phyloP scores from a whole-genome alignment of 1,140 invertebrate species.

The Zaprionus capensis region DNA sequence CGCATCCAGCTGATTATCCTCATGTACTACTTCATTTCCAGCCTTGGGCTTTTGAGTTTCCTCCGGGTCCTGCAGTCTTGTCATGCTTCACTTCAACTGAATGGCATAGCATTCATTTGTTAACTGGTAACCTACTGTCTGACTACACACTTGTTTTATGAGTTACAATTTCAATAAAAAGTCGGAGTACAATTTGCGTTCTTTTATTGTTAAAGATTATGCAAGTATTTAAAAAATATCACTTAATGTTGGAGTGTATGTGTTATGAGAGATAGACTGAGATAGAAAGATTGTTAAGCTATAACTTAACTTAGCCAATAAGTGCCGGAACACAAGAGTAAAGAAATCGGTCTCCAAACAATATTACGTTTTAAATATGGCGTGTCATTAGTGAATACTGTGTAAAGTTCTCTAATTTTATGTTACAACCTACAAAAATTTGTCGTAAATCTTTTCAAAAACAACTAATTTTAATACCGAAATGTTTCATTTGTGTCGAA shows the following conservation, averaged over 20 bases:
- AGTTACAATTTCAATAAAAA: constrained; percentile 27
- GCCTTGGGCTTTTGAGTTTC: neutral
- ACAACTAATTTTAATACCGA: constrained; percentile 32
- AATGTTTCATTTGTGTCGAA: constrained; percentile 71
- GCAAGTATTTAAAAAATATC: constrained; percentile 75
- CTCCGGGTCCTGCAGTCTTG: neutral
- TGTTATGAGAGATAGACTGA: constrained; percentile 25
- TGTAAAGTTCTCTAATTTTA: constrained; percentile 36
- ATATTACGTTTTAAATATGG: constrained; percentile 49
- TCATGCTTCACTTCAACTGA: neutral
- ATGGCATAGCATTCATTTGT: neutral
- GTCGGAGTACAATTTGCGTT: constrained; percentile 27
- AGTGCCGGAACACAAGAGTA: constrained; percentile 8
- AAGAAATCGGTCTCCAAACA: constrained; percentile 8
- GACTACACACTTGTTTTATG: neutral
- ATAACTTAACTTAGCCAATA: constrained; percentile 30
- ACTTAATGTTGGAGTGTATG: constrained; percentile 66
- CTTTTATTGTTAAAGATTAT: constrained; percentile 60
- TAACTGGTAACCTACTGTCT: neutral
- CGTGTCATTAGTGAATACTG: constrained; percentile 54
- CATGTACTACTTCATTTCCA: neutral
- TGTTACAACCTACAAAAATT: constrained; percentile 36
- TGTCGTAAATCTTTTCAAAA: constrained; percentile 48
- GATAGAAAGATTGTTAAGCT: constrained; percentile 20
- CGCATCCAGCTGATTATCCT: constrained; percentile 51